A percentile compares a stretch with the other conserved stretches of the same genome.
Conservation (phyloP, 2,888 invertebrate species). For the Mythimna loreyi region DNA sequence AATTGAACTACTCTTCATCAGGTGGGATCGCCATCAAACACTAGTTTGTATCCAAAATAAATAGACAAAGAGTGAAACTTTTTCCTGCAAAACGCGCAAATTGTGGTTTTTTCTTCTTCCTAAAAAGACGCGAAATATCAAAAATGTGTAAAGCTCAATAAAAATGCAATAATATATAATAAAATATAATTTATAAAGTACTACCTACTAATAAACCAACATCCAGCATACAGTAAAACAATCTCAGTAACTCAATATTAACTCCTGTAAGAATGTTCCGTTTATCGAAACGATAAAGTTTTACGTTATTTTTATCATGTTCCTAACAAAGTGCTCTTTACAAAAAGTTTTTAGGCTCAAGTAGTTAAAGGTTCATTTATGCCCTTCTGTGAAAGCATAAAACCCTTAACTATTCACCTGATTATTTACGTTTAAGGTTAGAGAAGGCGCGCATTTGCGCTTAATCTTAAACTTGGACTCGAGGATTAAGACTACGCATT, state of each 20-base stretch:
- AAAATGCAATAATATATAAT: too few relatives aligned
- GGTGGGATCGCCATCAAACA: too few relatives aligned
- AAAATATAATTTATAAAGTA: too few relatives aligned
- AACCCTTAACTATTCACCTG: conserved; percentile 69
- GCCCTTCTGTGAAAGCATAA: conserved; percentile 62
- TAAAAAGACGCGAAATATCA: too few relatives aligned
- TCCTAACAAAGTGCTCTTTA: conserved; percentile 58
- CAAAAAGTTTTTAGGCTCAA: conserved; percentile 53
- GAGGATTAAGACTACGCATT: too few relatives aligned
- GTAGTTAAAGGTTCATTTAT: conserved; percentile 67
- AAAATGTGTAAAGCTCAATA: too few relatives aligned
- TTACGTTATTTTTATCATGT: conserved; percentile 60
- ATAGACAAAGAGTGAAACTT: too few relatives aligned
- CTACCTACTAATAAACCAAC: conserved; percentile 8
- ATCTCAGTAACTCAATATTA: conserved; percentile 37
- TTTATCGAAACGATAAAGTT: conserved; percentile 51
- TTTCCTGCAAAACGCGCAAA: too few relatives aligned
- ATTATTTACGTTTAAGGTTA: conserved; percentile 63
- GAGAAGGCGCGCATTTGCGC: conserved; percentile 22
- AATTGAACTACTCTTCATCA: too few relatives aligned
- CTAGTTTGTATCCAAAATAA: not conserved
- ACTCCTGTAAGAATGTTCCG: conserved; percentile 35
- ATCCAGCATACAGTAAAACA: conserved; percentile 2
- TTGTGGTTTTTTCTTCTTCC: too few relatives aligned
- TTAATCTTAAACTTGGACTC: not conserved